Conservation (phyloP, 2,113 vertebrate species). For the Glareola pratincola region DNA sequence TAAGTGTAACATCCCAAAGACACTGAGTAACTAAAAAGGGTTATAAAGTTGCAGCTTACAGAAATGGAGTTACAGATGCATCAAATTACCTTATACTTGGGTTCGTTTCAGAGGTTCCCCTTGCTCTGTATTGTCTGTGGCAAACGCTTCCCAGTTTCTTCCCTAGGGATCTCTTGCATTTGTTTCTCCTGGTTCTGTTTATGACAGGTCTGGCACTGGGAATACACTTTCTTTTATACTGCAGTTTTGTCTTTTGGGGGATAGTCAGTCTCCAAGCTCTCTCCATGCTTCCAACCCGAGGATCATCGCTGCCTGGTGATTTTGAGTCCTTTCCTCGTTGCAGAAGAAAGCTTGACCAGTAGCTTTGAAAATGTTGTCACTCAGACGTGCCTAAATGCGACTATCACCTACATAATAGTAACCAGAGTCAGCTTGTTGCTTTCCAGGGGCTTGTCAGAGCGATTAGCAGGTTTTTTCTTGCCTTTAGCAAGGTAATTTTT, state of each 20-base stretch:
- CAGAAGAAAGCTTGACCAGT: not conserved
- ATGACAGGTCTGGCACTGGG: not conserved
- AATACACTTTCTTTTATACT: not conserved
- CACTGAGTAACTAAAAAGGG: not conserved
- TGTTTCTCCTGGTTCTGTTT: not conserved
- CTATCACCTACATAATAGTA: not conserved
- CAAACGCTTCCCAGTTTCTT: not conserved
- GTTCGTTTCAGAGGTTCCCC: not conserved
- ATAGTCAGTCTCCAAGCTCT: not conserved
- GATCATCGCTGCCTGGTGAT: not conserved
- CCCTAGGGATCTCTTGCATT: not conserved
- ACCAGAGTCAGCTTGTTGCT: not conserved
- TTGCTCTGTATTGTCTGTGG: not conserved
- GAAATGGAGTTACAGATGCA: not conserved
- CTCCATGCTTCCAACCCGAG: not conserved
- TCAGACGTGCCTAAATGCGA: not conserved
- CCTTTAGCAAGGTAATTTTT: not conserved
- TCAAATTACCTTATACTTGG: not conserved
- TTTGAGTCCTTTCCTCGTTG: not conserved
- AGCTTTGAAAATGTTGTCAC: not conserved
- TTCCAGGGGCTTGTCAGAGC: not conserved
- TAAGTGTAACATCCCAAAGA: not conserved
- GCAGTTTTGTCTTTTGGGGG: not conserved
- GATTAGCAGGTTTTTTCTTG: not conserved
- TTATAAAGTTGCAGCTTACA: not conserved